These are phyloP conservation scores for Drosophila truncata DNA, from an alignment of 1,140 invertebrate species.

Conservation along the genomic window DNA sequence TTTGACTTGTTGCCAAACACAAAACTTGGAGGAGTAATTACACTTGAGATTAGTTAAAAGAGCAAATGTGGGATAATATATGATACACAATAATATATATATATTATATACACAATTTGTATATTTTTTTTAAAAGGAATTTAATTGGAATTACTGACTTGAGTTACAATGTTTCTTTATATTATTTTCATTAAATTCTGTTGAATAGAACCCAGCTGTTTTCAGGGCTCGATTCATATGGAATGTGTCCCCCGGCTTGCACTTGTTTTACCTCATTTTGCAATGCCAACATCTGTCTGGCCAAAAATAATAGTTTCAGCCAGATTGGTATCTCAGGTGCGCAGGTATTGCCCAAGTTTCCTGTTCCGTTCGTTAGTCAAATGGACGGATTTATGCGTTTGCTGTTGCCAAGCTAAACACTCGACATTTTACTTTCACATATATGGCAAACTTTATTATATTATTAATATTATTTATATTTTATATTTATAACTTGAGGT, in stretches of 20 bases:
- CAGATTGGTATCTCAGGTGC: constrained; percentile 68
- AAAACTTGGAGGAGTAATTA: constrained; percentile 6
- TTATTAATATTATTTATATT: constrained; percentile 14
- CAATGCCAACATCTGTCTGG: constrained; percentile 54
- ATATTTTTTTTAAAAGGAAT: background rate
- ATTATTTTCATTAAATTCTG: background rate
- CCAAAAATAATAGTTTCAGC: constrained; percentile 52
- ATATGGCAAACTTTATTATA: constrained; percentile 27
- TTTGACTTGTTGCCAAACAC: constrained; percentile 9
- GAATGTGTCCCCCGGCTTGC: constrained; percentile 22
- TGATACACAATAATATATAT: too few relatives aligned
- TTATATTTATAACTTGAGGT: constrained; percentile 7
- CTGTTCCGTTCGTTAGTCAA: constrained; percentile 65
- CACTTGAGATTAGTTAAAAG: background rate
- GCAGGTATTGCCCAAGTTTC: constrained; percentile 72
- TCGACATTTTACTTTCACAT: constrained; percentile 62
- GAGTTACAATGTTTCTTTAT: background rate
- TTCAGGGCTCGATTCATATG: constrained; percentile 3
- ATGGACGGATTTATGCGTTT: constrained; percentile 62
- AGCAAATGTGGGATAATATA: background rate
- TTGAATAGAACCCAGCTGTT: constrained; percentile 7
- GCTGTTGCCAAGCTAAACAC: constrained; percentile 36
- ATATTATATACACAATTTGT: background rate
- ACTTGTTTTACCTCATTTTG: constrained; percentile 52
- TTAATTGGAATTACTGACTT: background rate